Evolutionary conservation across 2,797 vertebrate species (phyloP), one percentile per base, ranked within the genome.

Genomic region (Amphiprion clarkii): DNA sequence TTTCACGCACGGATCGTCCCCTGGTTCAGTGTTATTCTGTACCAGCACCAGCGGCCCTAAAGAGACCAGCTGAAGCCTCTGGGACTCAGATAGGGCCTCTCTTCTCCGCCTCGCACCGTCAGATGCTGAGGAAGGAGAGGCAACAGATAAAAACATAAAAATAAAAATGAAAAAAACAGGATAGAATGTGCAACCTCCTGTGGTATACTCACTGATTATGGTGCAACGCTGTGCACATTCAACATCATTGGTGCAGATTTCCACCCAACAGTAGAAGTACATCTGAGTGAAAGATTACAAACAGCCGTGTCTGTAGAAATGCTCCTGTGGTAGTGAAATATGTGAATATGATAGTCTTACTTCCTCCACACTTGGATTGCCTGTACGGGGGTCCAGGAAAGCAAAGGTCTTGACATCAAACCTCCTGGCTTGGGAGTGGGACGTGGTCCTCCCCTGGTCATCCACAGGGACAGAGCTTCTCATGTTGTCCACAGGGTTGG

Each of bases 251-350:
- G 79, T 83, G 78, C 92, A 94, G 82, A 94, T 88, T 70, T 94
- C 92, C 83, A 94, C 93, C 94, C 92, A 94, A 42, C 93, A 94
- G 85, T 89, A 94, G 79, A 93, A 94, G 70, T 86, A 93, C 19
- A 94, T 88, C 93, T 94, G 56, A 60, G 23, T 1, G 21, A 76
- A 11, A 68, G 27, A 46, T 40, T 0, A n/a, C 42, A 42, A 10
- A 21, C 6, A 36, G 12, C 0, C 27, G 57, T 4, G 4, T 55
- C 25, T 60, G 42, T 60, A 6, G 17, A 23, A n/a, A 59, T 11
- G 2, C 2, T 17, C 2, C 23, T 42, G 17, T 6, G 0, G 17
- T 6, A 4, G 0, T 64, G 2, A 69, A 33, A 49, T 21, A 7
- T 14, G 12, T 23, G 4, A 23, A 16, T 61, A 27, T 6, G 11